Percentiles rank a stretch among this genome's conserved stretches.
phyloP scores from a whole-genome alignment of 1,140 invertebrate genomes.

The Steinernema khuongi region DNA sequence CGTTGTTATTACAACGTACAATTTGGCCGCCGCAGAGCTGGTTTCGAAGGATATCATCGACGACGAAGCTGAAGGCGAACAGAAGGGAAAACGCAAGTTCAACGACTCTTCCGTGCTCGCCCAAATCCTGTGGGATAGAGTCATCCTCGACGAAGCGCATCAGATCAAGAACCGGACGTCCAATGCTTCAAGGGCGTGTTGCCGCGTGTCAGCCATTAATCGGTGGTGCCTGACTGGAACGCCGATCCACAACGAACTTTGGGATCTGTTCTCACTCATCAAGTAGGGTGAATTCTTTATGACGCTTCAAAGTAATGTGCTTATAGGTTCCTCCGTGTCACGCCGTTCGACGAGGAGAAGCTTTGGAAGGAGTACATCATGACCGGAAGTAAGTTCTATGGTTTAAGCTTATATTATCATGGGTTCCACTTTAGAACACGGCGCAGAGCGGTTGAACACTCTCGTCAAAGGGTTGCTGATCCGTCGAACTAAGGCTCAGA shows the following conservation, averaged over 20 bases:
- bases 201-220: slow-evolving; percentile 64
- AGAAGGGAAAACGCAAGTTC: slow-evolving; percentile 19
- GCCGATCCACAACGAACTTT: slow-evolving; percentile 85
- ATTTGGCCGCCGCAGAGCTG: slow-evolving; percentile 61
- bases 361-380: slow-evolving; percentile 63
- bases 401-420: slow-evolving; percentile 2
- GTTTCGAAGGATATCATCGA: slow-evolving; percentile 47
- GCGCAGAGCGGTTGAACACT: slow-evolving; percentile 43
- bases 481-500: slow-evolving; percentile 51
- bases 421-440: slow-evolving; percentile 23
- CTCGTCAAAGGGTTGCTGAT: slow-evolving; percentile 51
- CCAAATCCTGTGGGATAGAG: slow-evolving; percentile 72
- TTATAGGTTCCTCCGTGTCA: slow-evolving; percentile 63
- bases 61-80: slow-evolving; percentile 28
- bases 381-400: slow-evolving; percentile 24
- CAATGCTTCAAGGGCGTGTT: slow-evolving; percentile 69
- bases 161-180: slow-evolving; percentile 79
- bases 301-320: neutral
- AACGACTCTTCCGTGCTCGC: slow-evolving; percentile 61
- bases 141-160: slow-evolving; percentile 89
- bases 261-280: slow-evolving; percentile 79
- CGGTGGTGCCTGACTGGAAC: slow-evolving; percentile 86
- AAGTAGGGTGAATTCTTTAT: slow-evolving; percentile 59
- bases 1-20: slow-evolving; percentile 64
- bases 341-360: slow-evolving; percentile 65